Percentiles rank a stretch among this genome's conserved stretches.
phyloP scores from a whole-genome alignment of 2,797 vertebrate species.

The Lepilemur ruficaudatus region DNA sequence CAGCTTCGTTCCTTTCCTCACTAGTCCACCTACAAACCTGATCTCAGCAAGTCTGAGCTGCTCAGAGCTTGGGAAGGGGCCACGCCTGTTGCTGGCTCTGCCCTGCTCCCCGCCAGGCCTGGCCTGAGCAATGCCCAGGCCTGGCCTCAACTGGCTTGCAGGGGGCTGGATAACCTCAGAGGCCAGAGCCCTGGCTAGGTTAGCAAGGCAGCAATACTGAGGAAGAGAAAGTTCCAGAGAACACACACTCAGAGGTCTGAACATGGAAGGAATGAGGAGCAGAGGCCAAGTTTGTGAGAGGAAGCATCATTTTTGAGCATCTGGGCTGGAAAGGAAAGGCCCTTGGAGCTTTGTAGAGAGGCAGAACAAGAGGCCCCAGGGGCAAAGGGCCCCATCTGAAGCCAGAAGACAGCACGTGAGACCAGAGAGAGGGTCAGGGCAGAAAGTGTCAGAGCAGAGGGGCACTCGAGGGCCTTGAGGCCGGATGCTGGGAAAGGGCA shows the following conservation, averaged over 20 bases:
- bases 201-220: not conserved
- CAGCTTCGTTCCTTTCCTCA: not conserved
- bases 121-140: not conserved
- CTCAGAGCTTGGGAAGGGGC: not conserved
- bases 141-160: not conserved
- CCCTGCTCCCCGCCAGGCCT: not conserved
- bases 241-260: not conserved
- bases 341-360: not conserved
- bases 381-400: not conserved
- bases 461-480: not conserved
- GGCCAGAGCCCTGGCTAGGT: not conserved
- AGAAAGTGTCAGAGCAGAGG: not conserved
- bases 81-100: not conserved
- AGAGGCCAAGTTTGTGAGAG: slow-evolving; percentile 44
- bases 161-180: not conserved
- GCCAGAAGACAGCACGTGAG: not conserved
- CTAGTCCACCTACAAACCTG: not conserved
- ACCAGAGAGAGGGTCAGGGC: not conserved
- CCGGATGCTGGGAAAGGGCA: slow-evolving; percentile 58
- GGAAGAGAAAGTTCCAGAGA: not conserved
- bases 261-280: not conserved
- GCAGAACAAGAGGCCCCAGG: not conserved
- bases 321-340: not conserved
- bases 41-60: not conserved
- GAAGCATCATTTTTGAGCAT: not conserved